Evolutionary conservation across 1,140 invertebrate genomes (phyloP).

Genomic region (Ceratina calcarata): DNA sequence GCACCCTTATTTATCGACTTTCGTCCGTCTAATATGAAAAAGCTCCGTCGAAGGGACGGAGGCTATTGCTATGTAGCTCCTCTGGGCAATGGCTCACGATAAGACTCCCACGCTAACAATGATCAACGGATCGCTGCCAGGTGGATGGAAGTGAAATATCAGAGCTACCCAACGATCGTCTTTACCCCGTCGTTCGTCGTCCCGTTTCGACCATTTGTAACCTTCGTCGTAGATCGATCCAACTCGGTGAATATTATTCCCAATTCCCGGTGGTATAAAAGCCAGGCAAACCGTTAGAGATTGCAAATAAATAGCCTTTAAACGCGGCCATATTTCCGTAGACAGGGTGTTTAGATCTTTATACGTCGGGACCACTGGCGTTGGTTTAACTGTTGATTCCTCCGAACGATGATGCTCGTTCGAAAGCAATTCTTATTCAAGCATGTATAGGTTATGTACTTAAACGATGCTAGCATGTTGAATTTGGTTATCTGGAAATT

Average conservation of each 20-base stretch:
- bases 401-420: too few species aligned
- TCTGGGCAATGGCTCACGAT: neutral
- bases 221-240: constrained; percentile 44
- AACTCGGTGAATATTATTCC: constrained; percentile 14
- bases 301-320: constrained; percentile 36
- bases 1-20: constrained; percentile 1
- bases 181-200: neutral
- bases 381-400: too few species aligned
- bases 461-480: too few species aligned
- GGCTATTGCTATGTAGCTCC: neutral
- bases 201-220: constrained; percentile 35
- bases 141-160: constrained; percentile 25
- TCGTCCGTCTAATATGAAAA: neutral
- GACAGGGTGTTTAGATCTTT: too few species aligned
- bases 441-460: too few species aligned
- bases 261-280: neutral
- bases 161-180: neutral
- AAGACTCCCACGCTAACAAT: neutral
- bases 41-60: neutral
- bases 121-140: neutral
- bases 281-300: neutral
- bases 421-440: too few species aligned
- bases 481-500: too few species aligned
- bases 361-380: too few species aligned
- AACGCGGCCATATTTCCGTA: neutral